Percentiles rank a stretch among this genome's conserved stretches.
phyloP scores from a whole-genome alignment of 2,888 invertebrate genomes.

The Drosophila flavopinicola region DNA sequence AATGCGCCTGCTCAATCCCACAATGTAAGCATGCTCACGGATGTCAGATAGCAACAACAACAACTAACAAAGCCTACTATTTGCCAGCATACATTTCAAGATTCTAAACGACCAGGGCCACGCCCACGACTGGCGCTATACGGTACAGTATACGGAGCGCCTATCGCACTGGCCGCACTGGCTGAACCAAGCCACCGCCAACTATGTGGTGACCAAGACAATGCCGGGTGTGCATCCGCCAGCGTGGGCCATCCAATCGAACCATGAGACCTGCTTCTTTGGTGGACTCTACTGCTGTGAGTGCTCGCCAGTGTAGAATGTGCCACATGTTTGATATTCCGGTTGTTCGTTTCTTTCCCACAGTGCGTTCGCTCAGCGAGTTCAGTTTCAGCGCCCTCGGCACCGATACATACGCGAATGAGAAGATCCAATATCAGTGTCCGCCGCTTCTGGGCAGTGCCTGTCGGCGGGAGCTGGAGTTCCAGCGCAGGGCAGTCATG shows the following conservation, averaged over 20 bases:
- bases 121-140: conserved; percentile 89
- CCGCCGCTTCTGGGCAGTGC: conserved; percentile 86
- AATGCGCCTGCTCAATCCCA: conserved; percentile 89
- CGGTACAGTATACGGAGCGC: conserved; percentile 87
- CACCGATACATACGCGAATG: conserved; percentile 85
- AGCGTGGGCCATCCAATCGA: conserved; percentile 86
- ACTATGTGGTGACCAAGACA: conserved; percentile 86
- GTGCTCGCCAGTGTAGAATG: conserved; percentile 66
- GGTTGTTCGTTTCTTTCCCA: conserved; percentile 75
- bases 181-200: conserved; percentile 86
- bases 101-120: conserved; percentile 88
- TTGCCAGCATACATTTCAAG: conserved; percentile 86
- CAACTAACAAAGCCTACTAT: no score
- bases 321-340: conserved; percentile 36
- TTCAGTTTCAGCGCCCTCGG: conserved; percentile 86
- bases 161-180: conserved; percentile 88
- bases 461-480: conserved; percentile 86
- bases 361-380: conserved; percentile 87
- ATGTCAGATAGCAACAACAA: neutral
- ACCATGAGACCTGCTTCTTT: conserved; percentile 88
- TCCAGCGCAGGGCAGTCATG: conserved; percentile 83
- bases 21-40: conserved; percentile 87
- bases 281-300: conserved; percentile 87
- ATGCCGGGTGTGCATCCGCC: conserved; percentile 82
- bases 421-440: conserved; percentile 87